Percentiles rank a stretch among this genome's conserved stretches.
phyloP scores from a whole-genome alignment of 2,113 vertebrate genomes.

The Ammospiza nelsoni region DNA sequence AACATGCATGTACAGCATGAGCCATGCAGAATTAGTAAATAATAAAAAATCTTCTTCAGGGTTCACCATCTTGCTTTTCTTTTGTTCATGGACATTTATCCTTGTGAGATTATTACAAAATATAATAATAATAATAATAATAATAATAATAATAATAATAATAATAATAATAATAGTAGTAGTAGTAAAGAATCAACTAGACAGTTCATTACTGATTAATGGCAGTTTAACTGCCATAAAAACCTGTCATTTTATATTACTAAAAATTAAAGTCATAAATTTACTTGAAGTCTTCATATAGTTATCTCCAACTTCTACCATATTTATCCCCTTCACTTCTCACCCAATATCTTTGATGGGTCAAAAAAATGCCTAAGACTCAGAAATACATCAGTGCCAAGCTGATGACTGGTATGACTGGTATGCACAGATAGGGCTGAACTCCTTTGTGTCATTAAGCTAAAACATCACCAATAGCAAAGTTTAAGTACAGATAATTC shows the following conservation, averaged over 20 bases:
- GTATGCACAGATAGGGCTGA: not conserved
- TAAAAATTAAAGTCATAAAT: not conserved
- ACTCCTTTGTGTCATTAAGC: not conserved
- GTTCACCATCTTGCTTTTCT: not conserved
- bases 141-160: no score
- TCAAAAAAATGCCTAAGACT: not conserved
- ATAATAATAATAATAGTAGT: no score
- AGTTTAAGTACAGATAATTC: not conserved
- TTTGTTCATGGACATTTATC: not conserved
- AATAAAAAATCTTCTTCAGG: not conserved
- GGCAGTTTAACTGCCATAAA: not conserved
- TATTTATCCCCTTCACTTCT: not conserved
- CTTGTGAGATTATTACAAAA: not conserved
- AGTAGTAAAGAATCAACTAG: not conserved
- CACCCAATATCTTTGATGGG: not conserved
- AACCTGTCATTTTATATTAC: no score
- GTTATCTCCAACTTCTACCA: not conserved
- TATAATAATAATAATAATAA: no score
- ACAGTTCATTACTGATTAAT: not conserved
- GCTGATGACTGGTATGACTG: not conserved
- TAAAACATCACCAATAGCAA: not conserved
- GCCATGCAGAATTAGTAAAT: not conserved
- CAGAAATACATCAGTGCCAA: not conserved
- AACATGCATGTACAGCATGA: not conserved
- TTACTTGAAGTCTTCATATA: not conserved